Conservation (phyloP, 92 coral and sea anemone species). For the Epizoanthus stellaris region DNA sequence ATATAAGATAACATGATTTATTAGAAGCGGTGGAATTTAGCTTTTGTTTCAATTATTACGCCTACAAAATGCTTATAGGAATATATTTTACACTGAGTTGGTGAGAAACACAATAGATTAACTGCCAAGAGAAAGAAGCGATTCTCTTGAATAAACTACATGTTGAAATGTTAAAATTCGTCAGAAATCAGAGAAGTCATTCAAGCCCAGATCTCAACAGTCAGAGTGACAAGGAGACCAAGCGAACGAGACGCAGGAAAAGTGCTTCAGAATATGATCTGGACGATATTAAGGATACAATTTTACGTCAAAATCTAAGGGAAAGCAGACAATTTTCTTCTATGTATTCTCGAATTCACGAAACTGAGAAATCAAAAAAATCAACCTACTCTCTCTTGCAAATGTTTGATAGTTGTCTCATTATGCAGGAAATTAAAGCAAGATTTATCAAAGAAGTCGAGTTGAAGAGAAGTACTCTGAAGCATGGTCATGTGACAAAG, state of each 20-base stretch:
- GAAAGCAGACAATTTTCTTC: neutral
- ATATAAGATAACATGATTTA: neutral
- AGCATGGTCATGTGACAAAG: slow-evolving; percentile 11
- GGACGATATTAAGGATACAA: neutral
- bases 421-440: slow-evolving; percentile 38
- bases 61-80: neutral
- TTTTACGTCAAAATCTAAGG: neutral
- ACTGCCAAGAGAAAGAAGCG: neutral
- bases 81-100: neutral
- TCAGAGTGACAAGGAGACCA: neutral
- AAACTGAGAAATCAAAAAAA: neutral
- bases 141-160: neutral
- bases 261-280: neutral
- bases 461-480: neutral
- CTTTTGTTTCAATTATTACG: neutral
- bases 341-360: slow-evolving; percentile 24
- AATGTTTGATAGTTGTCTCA: slow-evolving; percentile 29
- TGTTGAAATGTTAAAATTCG: neutral
- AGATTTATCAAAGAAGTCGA: slow-evolving; percentile 21
- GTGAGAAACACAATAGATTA: neutral
- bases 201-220: neutral
- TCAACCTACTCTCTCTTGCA: neutral
- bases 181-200: neutral
- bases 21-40: neutral
- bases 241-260: neutral